Evolutionary conservation across 2,888 invertebrate species (phyloP).

Genomic region (Dastarcus helophoroides): DNA sequence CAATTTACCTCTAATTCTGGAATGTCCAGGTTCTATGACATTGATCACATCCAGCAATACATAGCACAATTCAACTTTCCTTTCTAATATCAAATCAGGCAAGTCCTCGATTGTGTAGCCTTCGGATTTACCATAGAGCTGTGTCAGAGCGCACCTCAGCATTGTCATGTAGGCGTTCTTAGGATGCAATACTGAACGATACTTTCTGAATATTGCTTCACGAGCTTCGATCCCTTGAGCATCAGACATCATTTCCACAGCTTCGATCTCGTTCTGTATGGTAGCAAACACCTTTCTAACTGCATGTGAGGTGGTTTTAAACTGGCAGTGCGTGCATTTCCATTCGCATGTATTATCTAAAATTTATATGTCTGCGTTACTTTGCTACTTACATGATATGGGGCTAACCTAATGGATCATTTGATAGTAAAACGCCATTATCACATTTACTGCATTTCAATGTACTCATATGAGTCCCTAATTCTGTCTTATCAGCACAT

Average conservation of each 20-base stretch:
- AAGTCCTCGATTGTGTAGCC: slow-evolving; percentile 61
- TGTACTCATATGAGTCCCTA: slow-evolving; percentile 68
- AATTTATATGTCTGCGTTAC: slow-evolving; percentile 5
- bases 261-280: slow-evolving; percentile 57
- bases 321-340: slow-evolving; percentile 60
- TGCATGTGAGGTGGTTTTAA: slow-evolving; percentile 47
- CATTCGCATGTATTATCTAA: slow-evolving; percentile 35
- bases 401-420: slow-evolving; percentile 52
- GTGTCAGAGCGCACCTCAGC: slow-evolving; percentile 57
- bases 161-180: slow-evolving; percentile 59
- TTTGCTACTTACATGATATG: neutral
- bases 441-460: slow-evolving; percentile 69
- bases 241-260: slow-evolving; percentile 46
- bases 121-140: slow-evolving; percentile 66
- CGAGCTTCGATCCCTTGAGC: slow-evolving; percentile 51
- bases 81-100: slow-evolving; percentile 58
- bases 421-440: slow-evolving; percentile 53
- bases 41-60: slow-evolving; percentile 57
- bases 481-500: slow-evolving; percentile 68
- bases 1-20: slow-evolving; percentile 59
- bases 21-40: slow-evolving; percentile 64
- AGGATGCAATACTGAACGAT: slow-evolving; percentile 54
- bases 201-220: slow-evolving; percentile 40
- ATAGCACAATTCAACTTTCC: slow-evolving; percentile 64
- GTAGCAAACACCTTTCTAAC: slow-evolving; percentile 50